Evolutionary conservation across 1,140 invertebrate genomes (phyloP), one percentile per base, ranked within the genome.

Genomic region (Meteorus sp.): DNA sequence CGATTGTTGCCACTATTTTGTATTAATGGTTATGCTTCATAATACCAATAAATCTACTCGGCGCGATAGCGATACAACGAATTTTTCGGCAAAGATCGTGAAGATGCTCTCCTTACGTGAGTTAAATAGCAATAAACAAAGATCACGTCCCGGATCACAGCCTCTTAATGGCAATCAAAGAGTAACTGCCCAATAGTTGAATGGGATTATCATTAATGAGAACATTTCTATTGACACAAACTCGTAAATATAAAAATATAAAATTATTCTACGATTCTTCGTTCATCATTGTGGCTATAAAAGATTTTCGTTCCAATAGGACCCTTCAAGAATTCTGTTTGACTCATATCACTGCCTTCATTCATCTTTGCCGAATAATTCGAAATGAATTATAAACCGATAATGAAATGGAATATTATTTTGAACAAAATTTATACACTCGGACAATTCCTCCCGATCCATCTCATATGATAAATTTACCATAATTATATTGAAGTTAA

Each of bases 401-500:
- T 67, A 65, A 64, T 65, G 58, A 68, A 72, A 53, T 73, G 73
- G 71, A 73, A 75, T n/a, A n/a, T n/a, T n/a, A n/a, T n/a, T n/a
- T n/a, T n/a, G n/a, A n/a, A n/a, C n/a, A n/a, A n/a, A n/a, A n/a
- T n/a, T n/a, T n/a, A n/a, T n/a, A n/a, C n/a, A n/a, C n/a, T n/a
- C n/a, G n/a, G n/a, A n/a, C n/a, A n/a, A n/a, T n/a, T n/a, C n/a
- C n/a, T n/a, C n/a, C n/a, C n/a, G n/a, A n/a, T n/a, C n/a, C n/a
- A n/a, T n/a, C n/a, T n/a, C n/a, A n/a, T n/a, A n/a, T n/a, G n/a
- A n/a, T n/a, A n/a, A n/a, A n/a, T n/a, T n/a, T n/a, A n/a, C n/a
- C n/a, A n/a, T n/a, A n/a, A n/a, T n/a, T n/a, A n/a, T n/a, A n/a
- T n/a, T n/a, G n/a, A n/a, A n/a, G n/a, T n/a, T n/a, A n/a, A n/a